A percentile compares a stretch with the other conserved stretches of the same genome.
Conservation (phyloP, 64 coral and sea anemone species). For the Catalaphyllia jardinei region DNA sequence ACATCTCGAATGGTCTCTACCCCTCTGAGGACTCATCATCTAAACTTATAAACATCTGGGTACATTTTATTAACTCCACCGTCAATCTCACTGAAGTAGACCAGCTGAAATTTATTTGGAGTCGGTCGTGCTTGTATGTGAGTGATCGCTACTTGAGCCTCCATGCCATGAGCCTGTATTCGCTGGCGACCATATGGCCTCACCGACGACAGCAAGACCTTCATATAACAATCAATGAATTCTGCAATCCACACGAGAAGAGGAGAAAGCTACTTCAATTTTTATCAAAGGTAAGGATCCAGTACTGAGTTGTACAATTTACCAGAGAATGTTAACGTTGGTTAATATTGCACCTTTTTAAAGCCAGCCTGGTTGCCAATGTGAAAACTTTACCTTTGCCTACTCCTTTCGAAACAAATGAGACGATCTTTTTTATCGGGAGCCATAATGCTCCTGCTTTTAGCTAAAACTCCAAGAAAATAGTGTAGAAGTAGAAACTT, state of each 20-base stretch:
- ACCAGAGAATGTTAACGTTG: no score
- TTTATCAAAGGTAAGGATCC: conserved; percentile 54
- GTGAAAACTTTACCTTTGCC: no score
- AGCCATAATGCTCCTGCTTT: no score
- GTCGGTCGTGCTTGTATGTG: conserved; percentile 64
- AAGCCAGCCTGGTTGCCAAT: no score
- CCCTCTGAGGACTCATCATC: conserved; percentile 34
- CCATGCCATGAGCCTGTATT: conserved; percentile 57
- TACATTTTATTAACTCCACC: conserved; percentile 38
- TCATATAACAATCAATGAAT: conserved; percentile 25
- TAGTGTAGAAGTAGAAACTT: no score
- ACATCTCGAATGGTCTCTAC: conserved; percentile 48
- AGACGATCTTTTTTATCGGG: no score
- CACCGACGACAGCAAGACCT: conserved; percentile 63
- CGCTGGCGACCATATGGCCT: conserved; percentile 51
- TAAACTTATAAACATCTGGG: conserved; percentile 43
- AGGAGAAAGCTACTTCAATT: conserved; percentile 24
- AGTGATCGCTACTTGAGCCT: conserved; percentile 44
- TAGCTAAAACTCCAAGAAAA: no score
- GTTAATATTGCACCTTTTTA: no score
- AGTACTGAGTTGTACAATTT: no score
- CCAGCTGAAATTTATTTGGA: conserved; percentile 53
- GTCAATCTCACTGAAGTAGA: conserved; percentile 18
- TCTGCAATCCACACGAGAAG: conserved; percentile 45
- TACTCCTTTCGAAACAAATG: no score